These are phyloP conservation scores for Anguilla marmorata DNA, from an alignment of 2,797 vertebrate species.

Conservation along the genomic window DNA sequence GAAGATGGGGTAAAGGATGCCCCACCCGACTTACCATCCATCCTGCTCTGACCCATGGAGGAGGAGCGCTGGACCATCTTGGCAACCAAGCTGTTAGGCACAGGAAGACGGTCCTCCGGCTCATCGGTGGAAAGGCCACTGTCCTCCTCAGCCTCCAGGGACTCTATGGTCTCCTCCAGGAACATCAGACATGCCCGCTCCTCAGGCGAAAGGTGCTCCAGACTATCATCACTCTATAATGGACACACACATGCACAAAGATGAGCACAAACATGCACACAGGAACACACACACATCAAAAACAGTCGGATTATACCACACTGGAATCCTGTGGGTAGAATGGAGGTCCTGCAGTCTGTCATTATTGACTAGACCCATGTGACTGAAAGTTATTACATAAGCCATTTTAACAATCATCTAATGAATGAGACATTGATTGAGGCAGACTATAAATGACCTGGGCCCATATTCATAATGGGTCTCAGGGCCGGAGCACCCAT, in stretches of 20 bases:
- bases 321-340: not conserved
- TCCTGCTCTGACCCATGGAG: slow-evolving; percentile 7
- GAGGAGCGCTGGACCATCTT: slow-evolving; percentile 46
- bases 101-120: slow-evolving; percentile 53
- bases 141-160: slow-evolving; percentile 83
- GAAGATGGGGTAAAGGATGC: not conserved
- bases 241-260: slow-evolving; percentile 13
- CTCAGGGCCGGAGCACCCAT: no score
- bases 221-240: slow-evolving; percentile 81
- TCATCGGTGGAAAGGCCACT: slow-evolving; percentile 81
- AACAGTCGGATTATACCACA: not conserved
- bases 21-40: slow-evolving; percentile 34
- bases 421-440: not conserved
- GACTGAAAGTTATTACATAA: not conserved
- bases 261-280: not conserved
- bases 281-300: slow-evolving; percentile 30
- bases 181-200: slow-evolving; percentile 90
- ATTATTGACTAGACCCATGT: not conserved
- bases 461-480: no score
- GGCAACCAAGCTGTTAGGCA: slow-evolving; percentile 26
- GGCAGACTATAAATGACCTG: not conserved
- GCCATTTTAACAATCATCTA: not conserved
- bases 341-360: not conserved
- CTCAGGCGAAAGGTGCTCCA: slow-evolving; percentile 86
- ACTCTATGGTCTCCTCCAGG: slow-evolving; percentile 90